Base-by-base conservation (phyloP, 1,140 invertebrate genomes). In the Eubasilissa regina region DNA sequence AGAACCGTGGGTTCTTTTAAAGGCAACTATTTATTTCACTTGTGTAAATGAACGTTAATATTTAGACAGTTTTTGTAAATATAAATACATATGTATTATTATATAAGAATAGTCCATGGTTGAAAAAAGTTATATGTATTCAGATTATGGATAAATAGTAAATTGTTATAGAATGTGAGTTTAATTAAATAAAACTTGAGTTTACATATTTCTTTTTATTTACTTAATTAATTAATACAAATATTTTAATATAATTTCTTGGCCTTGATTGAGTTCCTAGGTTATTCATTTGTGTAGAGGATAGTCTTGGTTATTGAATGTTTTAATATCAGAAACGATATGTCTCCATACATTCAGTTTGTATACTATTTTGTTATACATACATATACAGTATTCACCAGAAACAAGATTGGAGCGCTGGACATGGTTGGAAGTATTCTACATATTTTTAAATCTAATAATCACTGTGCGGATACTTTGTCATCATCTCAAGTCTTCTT, bases 81-180 rank as follows among this genome's bases (percentile, higher is more conserved):
- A 68, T 45, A 11, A 62, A 15, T 66, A 45, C 44, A n/a, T 47
- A 66, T 44, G 15, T 62, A 12, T 13, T 47, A 68, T 68, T 45
- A n/a, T 47, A 13, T 68, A 68, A 68, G 64, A 45, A 19, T 68
- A 68, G 64, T 47, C 44, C 58, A 62, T 62, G 11, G 58, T 62
- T 62, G 44, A 45, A 68, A 45, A 45, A 47, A 45, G 44, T 68
- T 68, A 8, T 68, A 68, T 68, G 12, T 15, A 68, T 15, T 44
- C 64, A 35, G 45, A 17, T 44, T 15, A 45, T 45, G 64, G 19
- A 62, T 62, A 62, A 47, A n/a, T 68, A 68, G 11, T 12, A 51
- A 51, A 68, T 68, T 68, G 64, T 68, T 68, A 68, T 68, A 68
- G 64, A 68, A 68, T 68, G 35, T 68, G 64, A 68, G 35, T 68